A percentile compares a stretch with the other conserved stretches of the same genome.
Conservation (phyloP, 1,140 invertebrate species). For the Lordiphosa stackelbergi region DNA sequence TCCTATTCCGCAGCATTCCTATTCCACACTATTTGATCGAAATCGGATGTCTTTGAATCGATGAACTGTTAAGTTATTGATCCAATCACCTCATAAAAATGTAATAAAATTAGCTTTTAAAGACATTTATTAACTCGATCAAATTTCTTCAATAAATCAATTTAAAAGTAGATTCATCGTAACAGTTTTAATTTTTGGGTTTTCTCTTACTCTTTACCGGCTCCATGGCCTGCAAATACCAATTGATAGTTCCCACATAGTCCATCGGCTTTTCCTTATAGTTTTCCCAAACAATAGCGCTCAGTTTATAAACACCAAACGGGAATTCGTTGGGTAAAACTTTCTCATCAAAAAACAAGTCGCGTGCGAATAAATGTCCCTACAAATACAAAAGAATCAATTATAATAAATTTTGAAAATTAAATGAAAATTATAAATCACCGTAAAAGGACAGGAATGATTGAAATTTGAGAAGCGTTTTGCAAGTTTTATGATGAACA, state of each 20-base stretch:
- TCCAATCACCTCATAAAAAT: too few species aligned
- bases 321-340: not conserved
- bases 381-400: not conserved
- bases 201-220: conserved; percentile 4
- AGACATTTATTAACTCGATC: too few species aligned
- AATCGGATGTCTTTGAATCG: too few species aligned
- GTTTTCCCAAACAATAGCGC: too few species aligned
- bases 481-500: not conserved
- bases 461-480: conserved; percentile 29
- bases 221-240: conserved; percentile 11
- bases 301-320: not conserved
- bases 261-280: not conserved
- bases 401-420: not conserved
- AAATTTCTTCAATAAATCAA: too few species aligned
- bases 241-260: conserved; percentile 1
- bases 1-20: too few species aligned
- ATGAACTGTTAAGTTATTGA: too few species aligned
- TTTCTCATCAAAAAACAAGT: not conserved
- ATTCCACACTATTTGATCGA: too few species aligned
- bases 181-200: too few species aligned
- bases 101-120: too few species aligned
- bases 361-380: not conserved
- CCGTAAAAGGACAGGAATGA: conserved; percentile 29
- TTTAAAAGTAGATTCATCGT: too few species aligned
- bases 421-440: not conserved